These are phyloP conservation scores for Coptodon rendalli DNA, from an alignment of 2,113 vertebrate species.

Conservation along the genomic window DNA sequence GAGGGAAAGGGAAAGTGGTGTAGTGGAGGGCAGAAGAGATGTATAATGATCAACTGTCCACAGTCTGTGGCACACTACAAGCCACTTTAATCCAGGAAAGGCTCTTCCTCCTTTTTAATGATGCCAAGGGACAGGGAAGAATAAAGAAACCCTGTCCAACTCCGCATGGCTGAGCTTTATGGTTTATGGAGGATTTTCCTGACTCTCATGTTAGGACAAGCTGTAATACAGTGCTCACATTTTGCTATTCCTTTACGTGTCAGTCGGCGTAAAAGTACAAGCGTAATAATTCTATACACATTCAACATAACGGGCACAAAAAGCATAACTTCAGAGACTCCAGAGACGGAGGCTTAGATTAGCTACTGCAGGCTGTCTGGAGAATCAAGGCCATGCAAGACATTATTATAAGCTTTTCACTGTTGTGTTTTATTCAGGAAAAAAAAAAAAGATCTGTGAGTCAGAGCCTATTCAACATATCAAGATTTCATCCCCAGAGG, in stretches of 20 bases:
- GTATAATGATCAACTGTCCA: slow-evolving; percentile 41
- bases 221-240: neutral
- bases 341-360: neutral
- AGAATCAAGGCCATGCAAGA: slow-evolving; percentile 2
- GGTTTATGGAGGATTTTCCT: neutral
- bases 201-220: neutral
- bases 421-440: neutral
- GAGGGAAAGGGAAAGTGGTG: neutral
- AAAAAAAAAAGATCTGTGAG: neutral
- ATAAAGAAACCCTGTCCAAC: slow-evolving; percentile 1
- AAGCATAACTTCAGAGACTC: neutral
- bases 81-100: slow-evolving; percentile 40
- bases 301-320: neutral
- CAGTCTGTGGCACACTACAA: slow-evolving; percentile 15
- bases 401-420: neutral
- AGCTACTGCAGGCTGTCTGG: neutral
- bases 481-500: neutral
- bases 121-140: slow-evolving; percentile 12
- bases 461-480: neutral
- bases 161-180: neutral
- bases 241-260: accelerated
- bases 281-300: neutral
- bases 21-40: neutral
- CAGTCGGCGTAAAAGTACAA: neutral
- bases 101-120: slow-evolving; percentile 33